These are phyloP conservation scores for Campoplex capitator DNA, from an alignment of 2,888 invertebrate genomes.

Conservation along the genomic window DNA sequence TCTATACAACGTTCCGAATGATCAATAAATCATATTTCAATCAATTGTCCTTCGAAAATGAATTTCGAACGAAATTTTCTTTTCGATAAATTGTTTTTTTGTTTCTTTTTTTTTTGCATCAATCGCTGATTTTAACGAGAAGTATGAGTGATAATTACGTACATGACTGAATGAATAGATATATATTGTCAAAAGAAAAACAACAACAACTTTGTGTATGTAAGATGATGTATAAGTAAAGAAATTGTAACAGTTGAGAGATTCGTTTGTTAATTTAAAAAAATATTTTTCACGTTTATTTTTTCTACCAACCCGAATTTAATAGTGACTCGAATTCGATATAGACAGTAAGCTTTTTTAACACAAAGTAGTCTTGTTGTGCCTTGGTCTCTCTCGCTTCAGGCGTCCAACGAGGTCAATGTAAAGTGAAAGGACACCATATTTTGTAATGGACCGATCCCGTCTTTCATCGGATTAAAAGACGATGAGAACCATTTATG, in stretches of 20 bases:
- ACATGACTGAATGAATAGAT: slow-evolving; percentile 65
- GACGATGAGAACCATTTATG: slow-evolving; percentile 55
- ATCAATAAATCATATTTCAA: slow-evolving; percentile 42
- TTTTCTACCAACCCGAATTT: slow-evolving; percentile 33
- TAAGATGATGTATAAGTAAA: slow-evolving; percentile 66
- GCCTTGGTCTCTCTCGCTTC: slow-evolving; percentile 12
- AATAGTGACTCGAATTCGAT: neutral
- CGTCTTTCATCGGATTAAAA: slow-evolving; percentile 49
- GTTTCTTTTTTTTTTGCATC: slow-evolving; percentile 43
- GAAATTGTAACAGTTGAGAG: slow-evolving; percentile 63
- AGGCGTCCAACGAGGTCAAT: slow-evolving; percentile 64
- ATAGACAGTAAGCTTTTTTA: neutral
- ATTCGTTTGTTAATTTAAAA: neutral
- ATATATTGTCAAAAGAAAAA: slow-evolving; percentile 55
- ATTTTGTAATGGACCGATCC: slow-evolving; percentile 58
- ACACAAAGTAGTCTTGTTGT: slow-evolving; percentile 7
- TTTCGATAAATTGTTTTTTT: slow-evolving; percentile 8
- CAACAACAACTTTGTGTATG: slow-evolving; percentile 54
- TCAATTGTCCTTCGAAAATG: slow-evolving; percentile 45
- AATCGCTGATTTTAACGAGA: slow-evolving; percentile 60
- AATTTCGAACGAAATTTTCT: slow-evolving; percentile 49
- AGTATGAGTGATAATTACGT: slow-evolving; percentile 65
- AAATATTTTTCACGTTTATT: neutral
- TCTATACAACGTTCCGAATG: slow-evolving; percentile 42
- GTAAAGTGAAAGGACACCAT: slow-evolving; percentile 69